Conservation (phyloP, 2,797 vertebrate genomes). For the Limnodromus scolopaceus region DNA sequence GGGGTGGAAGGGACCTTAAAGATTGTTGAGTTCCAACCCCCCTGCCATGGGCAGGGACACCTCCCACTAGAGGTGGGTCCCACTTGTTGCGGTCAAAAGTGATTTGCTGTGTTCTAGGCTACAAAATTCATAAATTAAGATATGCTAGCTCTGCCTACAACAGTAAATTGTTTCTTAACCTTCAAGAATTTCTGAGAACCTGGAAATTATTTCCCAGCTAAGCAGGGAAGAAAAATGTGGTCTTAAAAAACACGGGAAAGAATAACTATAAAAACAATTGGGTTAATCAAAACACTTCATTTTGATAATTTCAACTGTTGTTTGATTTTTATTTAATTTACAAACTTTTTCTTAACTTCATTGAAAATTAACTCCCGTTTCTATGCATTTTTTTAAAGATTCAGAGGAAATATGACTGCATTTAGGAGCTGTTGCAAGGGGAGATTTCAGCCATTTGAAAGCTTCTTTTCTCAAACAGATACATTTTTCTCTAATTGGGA, state of each 20-base stretch:
- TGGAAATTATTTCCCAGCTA: neutral
- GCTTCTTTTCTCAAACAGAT: neutral
- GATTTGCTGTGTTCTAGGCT: neutral
- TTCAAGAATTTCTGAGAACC: neutral
- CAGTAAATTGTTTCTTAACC: neutral
- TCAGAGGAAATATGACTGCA: neutral
- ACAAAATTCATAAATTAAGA: neutral
- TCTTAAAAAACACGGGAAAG: neutral
- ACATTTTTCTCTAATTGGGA: neutral
- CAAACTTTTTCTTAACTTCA: neutral
- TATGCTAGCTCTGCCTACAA: neutral
- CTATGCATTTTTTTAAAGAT: neutral
- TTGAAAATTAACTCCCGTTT: neutral
- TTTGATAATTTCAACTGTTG: neutral
- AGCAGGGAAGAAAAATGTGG: neutral
- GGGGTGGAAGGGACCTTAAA: too few relatives aligned
- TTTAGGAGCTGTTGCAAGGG: neutral
- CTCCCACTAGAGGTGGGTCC: too few relatives aligned
- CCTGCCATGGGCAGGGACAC: too few relatives aligned
- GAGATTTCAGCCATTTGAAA: neutral
- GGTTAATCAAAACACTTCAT: neutral
- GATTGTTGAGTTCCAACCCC: too few relatives aligned
- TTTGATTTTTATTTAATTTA: neutral
- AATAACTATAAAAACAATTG: neutral
- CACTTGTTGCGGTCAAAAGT: neutral